Base-by-base conservation (phyloP, 1,140 invertebrate genomes). In the Zaprionus camerounensis region DNA sequence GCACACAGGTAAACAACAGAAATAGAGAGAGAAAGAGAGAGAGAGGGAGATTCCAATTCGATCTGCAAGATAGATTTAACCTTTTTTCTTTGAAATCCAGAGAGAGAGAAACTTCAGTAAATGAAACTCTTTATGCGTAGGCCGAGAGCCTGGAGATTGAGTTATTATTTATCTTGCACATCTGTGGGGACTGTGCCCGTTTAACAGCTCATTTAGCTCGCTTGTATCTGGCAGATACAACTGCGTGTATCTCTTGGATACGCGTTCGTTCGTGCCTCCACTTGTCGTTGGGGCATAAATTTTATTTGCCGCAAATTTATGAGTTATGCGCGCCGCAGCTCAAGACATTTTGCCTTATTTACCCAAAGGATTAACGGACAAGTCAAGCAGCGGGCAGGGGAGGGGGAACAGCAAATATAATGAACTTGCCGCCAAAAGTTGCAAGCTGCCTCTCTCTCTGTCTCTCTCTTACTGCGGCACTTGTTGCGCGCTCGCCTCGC, bases 271-370 rank as follows among this genome's bases (percentile, higher is more conserved):
- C 67, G 57, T 67, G 46, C 64, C 31, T 34, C 63, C 70, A 73
- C 64, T 68, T 68, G 63, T 44, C 61, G 72, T 56, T 55, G 34
- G 62, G 61, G 55, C 85, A 85, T 90, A 85, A 84, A 88, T 88
- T 84, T 84, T 88, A 76, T 90, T 90, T 85, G 80, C 81, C 86
- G 82, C 90, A 78, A 90, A 90, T 91, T 91, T 90, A 90, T 90
- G 83, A 87, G 80, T 76, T 87, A 70, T 76, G 73, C 38, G 73
- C 38, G 64, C 49, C 53, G 58, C 58, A 15, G 15, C 38, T 44
- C 31, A 72, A 66, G 51, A 36, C 53, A 34, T n/a, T 74, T 67
- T 55, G 62, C 49, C 57, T 70, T 90, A 75, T 90, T 90, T 90
- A 73, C 81, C 68, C 71, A 81, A 86, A 82, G 85, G 86, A 82